Conservation (phyloP, 2,888 invertebrate species). For the Drosophila seclusa region DNA sequence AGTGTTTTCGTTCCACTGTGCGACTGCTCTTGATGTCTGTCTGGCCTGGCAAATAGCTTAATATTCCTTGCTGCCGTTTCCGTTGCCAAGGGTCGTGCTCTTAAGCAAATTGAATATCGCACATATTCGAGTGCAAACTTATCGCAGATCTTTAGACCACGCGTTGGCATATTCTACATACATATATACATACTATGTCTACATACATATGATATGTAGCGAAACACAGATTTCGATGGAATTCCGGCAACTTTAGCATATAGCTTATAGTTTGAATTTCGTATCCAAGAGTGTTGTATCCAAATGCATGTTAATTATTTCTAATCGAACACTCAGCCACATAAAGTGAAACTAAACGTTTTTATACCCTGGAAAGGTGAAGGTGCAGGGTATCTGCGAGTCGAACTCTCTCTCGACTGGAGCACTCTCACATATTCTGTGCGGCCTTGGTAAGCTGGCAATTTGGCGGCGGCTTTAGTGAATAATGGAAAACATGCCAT, state of each 20-base stretch:
- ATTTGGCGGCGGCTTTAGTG: constrained; percentile 21
- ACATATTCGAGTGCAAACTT: not conserved
- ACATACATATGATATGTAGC: not conserved
- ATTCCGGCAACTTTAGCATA: not conserved
- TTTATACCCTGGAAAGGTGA: not conserved
- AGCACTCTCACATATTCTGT: not conserved
- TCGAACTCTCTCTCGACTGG: not conserved
- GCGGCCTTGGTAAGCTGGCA: not conserved
- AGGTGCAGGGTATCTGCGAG: not conserved
- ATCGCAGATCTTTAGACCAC: constrained; percentile 12
- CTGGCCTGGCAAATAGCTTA: constrained; percentile 12
- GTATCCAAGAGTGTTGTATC: not conserved
- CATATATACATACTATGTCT: not conserved
- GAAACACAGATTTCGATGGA: too few species aligned
- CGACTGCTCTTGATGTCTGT: not conserved
- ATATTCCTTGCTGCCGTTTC: constrained; percentile 9
- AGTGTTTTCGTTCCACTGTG: constrained; percentile 22
- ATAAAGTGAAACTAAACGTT: not conserved
- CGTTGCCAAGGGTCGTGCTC: constrained; percentile 31
- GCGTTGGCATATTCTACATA: not conserved
- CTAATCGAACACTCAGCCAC: not conserved
- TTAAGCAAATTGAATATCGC: constrained; percentile 30
- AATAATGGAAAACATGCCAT: constrained; percentile 21
- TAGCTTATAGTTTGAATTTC: not conserved
- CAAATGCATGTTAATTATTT: not conserved